Evolutionary conservation across 2,797 vertebrate genomes (phyloP).

Genomic region (Perodicticus potto): DNA sequence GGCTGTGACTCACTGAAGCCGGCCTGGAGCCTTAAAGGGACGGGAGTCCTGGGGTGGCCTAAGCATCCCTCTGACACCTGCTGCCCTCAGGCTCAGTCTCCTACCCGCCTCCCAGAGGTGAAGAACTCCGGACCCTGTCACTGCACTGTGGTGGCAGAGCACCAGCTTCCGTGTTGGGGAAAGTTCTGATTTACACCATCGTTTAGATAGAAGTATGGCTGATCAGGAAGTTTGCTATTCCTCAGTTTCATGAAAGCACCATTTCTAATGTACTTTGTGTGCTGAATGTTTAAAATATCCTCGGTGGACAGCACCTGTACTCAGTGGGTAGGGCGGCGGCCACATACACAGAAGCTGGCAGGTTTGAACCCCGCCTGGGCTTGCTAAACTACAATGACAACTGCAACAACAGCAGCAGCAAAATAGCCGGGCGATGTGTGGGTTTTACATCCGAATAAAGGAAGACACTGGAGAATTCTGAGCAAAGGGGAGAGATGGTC

Average conservation of each 20-base stretch:
- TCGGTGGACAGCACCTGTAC: not conserved
- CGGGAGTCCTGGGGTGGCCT: not conserved
- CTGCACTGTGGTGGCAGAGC: not conserved
- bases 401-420: too few relatives aligned
- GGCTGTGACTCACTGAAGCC: not conserved
- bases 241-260: not conserved
- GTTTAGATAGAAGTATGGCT: not conserved
- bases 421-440: not conserved
- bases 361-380: too few relatives aligned
- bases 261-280: not conserved
- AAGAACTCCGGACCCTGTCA: not conserved
- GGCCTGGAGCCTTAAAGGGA: conserved; percentile 29
- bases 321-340: too few relatives aligned
- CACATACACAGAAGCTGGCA: too few relatives aligned
- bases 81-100: not conserved
- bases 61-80: rapidly evolving
- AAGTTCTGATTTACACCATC: not conserved
- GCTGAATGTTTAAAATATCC: not conserved
- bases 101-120: not conserved
- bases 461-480: not conserved
- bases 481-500: not conserved
- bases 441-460: not conserved
- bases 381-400: too few relatives aligned
- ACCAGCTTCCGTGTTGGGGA: not conserved
- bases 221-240: not conserved